Evolutionary conservation across 1,140 invertebrate genomes (phyloP).

Genomic region (Phymastichus coffea): DNA sequence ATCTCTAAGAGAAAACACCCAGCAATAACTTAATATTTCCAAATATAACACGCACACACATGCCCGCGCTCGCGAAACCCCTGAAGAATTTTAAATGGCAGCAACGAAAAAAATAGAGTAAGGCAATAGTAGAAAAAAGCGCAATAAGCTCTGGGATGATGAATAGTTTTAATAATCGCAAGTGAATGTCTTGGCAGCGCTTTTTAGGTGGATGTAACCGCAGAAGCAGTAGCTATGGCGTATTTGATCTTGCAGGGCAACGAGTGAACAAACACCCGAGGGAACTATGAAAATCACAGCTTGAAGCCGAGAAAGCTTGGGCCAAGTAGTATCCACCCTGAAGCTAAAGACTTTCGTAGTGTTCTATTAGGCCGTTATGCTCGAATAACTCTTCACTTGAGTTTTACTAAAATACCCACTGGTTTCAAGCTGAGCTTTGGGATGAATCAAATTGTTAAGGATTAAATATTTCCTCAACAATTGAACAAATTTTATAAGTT

Average conservation of each 20-base stretch:
- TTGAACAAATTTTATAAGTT: too few species aligned
- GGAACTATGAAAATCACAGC: slow-evolving; percentile 6
- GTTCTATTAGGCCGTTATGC: background rate
- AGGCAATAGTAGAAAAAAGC: background rate
- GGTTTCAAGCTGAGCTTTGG: too few species aligned
- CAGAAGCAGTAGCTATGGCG: background rate
- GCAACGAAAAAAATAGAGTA: too few species aligned
- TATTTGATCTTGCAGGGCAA: background rate
- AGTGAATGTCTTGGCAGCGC: slow-evolving; percentile 10
- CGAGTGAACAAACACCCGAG: slow-evolving; percentile 1
- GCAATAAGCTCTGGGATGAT: slow-evolving; percentile 25
- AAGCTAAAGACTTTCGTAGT: background rate
- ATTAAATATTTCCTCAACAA: too few species aligned
- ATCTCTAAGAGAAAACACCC: too few species aligned
- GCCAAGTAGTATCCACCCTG: background rate
- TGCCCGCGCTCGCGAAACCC: too few species aligned
- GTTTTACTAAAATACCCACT: too few species aligned
- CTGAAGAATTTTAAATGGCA: too few species aligned
- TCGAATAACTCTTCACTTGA: background rate
- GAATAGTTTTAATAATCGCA: slow-evolving; percentile 34
- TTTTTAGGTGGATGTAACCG: too few species aligned
- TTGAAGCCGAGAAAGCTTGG: background rate
- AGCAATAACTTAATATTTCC: too few species aligned
- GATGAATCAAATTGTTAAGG: too few species aligned
- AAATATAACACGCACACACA: too few species aligned